These are phyloP conservation scores for Ophioderma brevispina DNA, from an alignment of 35 echinoderm and acorn worm species.

Conservation along the genomic window DNA sequence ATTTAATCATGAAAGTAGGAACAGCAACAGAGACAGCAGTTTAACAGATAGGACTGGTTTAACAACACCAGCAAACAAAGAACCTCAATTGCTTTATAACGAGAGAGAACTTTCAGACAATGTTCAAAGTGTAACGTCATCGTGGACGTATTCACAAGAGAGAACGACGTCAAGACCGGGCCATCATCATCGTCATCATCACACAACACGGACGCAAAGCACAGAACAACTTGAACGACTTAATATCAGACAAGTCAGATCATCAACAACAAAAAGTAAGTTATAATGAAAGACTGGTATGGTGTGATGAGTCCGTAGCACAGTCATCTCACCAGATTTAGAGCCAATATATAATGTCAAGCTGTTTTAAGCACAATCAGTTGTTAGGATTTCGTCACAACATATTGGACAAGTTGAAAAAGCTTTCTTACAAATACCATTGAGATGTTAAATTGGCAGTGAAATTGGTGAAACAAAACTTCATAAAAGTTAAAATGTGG, in stretches of 20 bases:
- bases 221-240: neutral
- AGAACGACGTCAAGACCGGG: neutral
- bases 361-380: neutral
- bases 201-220: neutral
- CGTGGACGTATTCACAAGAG: too few relatives aligned
- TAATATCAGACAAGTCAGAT: neutral
- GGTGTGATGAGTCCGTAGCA: too few relatives aligned
- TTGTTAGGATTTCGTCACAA: neutral
- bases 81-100: neutral
- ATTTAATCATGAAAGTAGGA: neutral
- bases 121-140: neutral
- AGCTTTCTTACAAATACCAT: too few relatives aligned
- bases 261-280: neutral
- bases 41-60: neutral
- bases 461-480: too few relatives aligned
- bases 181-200: conserved; percentile 4
- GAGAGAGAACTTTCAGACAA: neutral
- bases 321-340: too few relatives aligned
- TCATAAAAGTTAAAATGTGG: too few relatives aligned
- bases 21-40: neutral
- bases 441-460: too few relatives aligned
- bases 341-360: neutral
- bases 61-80: neutral
- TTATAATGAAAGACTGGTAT: neutral
- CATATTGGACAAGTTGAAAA: too few relatives aligned